phyloP scores from a whole-genome alignment of 2,113 vertebrate genomes.

The Phalacrocorax aristotelis region DNA sequence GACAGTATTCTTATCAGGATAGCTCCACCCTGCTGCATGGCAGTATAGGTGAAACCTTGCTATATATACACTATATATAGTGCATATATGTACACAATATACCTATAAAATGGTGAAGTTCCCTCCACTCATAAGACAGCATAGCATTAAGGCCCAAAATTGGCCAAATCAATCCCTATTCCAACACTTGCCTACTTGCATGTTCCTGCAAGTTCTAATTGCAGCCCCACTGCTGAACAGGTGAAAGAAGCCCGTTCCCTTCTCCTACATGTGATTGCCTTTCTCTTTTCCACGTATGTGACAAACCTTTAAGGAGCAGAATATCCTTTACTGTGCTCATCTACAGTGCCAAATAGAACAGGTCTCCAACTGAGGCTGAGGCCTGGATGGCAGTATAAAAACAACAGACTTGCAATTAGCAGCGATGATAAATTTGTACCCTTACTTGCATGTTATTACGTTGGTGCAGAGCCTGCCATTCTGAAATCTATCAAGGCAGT shows the following conservation, averaged over 20 bases:
- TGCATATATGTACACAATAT: too few species aligned
- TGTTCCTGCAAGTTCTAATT: background rate
- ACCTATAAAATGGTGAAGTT: background rate
- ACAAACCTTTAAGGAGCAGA: background rate
- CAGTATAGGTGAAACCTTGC: background rate
- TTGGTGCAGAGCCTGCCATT: conserved; percentile 29
- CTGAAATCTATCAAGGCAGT: conserved; percentile 10
- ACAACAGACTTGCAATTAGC: conserved; percentile 55
- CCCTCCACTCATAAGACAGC: background rate
- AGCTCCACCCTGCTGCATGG: background rate
- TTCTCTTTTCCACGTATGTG: background rate
- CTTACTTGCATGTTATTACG: background rate
- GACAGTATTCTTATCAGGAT: background rate
- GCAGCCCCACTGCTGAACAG: background rate
- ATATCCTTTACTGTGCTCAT: background rate
- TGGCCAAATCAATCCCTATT: background rate
- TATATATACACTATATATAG: too few species aligned
- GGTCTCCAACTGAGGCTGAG: conserved; percentile 15
- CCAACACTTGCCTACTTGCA: background rate
- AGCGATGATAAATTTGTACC: conserved; percentile 3
- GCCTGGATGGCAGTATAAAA: conserved; percentile 24
- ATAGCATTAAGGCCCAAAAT: background rate
- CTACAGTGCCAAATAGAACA: background rate
- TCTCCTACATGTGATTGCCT: background rate
- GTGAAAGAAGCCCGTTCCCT: background rate